Evolutionary conservation across 2,888 invertebrate genomes (phyloP), one percentile per base, ranked within the genome.

Genomic region (Spisula subtruncata): DNA sequence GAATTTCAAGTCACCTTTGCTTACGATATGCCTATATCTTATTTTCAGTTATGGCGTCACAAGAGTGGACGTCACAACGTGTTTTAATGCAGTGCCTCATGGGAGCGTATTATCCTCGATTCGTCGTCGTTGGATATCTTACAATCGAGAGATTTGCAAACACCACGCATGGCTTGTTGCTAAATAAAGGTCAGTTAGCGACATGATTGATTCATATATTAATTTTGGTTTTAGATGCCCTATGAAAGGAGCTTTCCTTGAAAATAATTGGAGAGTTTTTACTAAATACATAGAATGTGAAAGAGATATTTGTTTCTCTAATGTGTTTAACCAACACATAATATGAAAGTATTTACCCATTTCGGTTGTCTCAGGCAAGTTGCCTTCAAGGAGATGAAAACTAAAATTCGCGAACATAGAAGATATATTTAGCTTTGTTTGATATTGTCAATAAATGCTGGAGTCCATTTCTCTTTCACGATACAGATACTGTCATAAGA

Each of bases 51-150:
- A 86, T 86, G 85, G 85, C 25, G 91, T 90, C 48, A 84, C 91
- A 10, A 89, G 89, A 5, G 89, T 89, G 86, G 92, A 92, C 87
- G 90, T 92, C 48, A 91, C 92, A 8, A 93, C 93, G n/a, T 94
- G 94, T 71, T 94, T 94, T 85, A 96, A 96, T 90, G 96, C 96
- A 20, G 93, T 96, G 71, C 94, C 94, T 81, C 94, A 93, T 84
- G 96, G 96, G 10, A 96, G 82, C 94, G 94, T 81, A 96, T 96
- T 86, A 96, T 96, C 81, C 93, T 96, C 80, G 95, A 96, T 51
- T 96, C 96, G 8, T 94, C 94, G 29, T 94, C 94, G 18, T 90
- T 92, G 35, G 94, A 95, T 60, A 90, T 95, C 48, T 95, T 95
- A 46, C 95, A 96, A 88, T 94, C 94, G 20, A 90, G 94, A 51